A percentile compares a stretch with the other conserved stretches of the same genome.
Conservation (phyloP, 1,140 invertebrate genomes). For the Drosophila suzukii region DNA sequence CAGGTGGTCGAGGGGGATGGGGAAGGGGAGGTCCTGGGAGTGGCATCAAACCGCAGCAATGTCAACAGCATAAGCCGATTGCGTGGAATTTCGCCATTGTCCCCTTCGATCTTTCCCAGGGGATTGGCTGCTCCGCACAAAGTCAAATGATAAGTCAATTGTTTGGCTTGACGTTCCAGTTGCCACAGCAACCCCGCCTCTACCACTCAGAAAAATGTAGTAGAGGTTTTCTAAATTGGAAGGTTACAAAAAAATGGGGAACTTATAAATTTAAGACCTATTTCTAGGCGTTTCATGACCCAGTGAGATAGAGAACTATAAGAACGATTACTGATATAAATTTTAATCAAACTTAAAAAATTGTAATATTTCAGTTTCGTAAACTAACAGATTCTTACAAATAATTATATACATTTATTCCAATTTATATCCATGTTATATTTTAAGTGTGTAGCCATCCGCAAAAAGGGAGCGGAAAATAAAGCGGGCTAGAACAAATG, state of each 20-base stretch:
- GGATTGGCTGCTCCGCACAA: conserved; percentile 57
- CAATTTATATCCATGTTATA: neutral
- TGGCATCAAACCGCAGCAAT: conserved; percentile 72
- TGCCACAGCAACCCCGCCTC: conserved; percentile 7
- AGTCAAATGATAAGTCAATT: conserved; percentile 82
- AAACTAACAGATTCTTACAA: no score
- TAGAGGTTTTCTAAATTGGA: no score
- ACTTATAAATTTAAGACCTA: neutral
- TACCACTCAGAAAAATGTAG: conserved; percentile 10
- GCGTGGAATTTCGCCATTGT: conserved; percentile 76
- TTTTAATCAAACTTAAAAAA: no score
- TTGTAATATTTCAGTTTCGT: no score
- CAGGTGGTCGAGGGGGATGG: neutral
- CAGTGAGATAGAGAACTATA: neutral
- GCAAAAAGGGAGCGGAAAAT: neutral
- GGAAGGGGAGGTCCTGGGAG: conserved; percentile 4
- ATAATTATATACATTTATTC: neutral
- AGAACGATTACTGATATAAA: no score
- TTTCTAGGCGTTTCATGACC: neutral
- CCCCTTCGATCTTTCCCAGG: conserved; percentile 39
- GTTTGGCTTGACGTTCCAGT: conserved; percentile 56
- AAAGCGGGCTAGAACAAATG: neutral
- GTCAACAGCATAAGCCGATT: conserved; percentile 72
- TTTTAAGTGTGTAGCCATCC: neutral
- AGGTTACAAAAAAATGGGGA: no score